Evolutionary conservation across 2,888 invertebrate species (phyloP).

Genomic region (Neoaliturus tenellus): DNA sequence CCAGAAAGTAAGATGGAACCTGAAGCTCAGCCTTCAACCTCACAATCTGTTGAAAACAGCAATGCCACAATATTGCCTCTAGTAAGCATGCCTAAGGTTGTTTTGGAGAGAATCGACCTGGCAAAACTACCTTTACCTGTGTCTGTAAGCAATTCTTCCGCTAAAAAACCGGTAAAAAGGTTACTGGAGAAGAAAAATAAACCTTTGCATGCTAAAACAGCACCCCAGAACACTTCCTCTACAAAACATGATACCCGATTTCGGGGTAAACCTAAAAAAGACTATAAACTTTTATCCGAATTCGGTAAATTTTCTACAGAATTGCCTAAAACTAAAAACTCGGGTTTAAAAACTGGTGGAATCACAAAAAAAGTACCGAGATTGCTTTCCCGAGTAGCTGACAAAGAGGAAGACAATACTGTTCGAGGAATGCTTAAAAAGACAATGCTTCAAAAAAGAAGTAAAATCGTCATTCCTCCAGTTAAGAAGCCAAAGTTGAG

Average conservation of each 20-base stretch:
- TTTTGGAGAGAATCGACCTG: constrained; percentile 32
- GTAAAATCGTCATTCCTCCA: constrained; percentile 19
- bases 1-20: constrained; percentile 4
- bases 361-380: background rate
- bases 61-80: background rate
- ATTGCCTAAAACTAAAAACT: background rate
- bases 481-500: constrained; percentile 12
- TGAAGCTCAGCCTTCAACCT: constrained; percentile 11
- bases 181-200: background rate
- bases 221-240: background rate
- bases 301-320: background rate
- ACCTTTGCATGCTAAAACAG: background rate
- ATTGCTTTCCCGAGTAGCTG: too few species aligned
- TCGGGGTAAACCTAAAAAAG: constrained; percentile 22
- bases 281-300: background rate
- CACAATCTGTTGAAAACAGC: background rate
- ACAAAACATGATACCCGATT: background rate
- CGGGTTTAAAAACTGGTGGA: background rate
- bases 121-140: background rate
- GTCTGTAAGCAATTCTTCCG: background rate
- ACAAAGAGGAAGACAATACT: background rate
- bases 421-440: constrained; percentile 2
- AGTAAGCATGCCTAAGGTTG: constrained; percentile 37
- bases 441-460: constrained; percentile 38
- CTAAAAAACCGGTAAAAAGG: background rate